Evolutionary conservation across 2,797 vertebrate species (phyloP).

Genomic region (Sebastes iracundus): DNA sequence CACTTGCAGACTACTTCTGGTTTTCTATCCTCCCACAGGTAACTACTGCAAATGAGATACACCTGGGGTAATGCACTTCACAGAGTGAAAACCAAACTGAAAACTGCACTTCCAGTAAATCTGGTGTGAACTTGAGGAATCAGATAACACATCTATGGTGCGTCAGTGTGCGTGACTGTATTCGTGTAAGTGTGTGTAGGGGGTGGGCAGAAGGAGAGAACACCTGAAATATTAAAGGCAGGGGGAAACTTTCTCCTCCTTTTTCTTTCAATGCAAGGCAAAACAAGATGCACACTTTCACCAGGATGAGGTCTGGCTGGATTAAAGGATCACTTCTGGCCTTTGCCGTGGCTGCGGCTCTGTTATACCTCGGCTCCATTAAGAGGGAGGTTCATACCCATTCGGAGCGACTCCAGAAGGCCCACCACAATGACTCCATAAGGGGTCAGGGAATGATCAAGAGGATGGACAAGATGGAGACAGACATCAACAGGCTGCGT

Average conservation of each 20-base stretch:
- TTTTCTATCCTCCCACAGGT: background rate
- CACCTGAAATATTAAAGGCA: slow-evolving; percentile 15
- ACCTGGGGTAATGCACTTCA: slow-evolving; percentile 6
- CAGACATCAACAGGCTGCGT: slow-evolving; percentile 60
- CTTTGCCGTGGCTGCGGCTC: background rate
- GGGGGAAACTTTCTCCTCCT: background rate
- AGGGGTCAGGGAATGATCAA: slow-evolving; percentile 39
- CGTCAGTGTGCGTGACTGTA: fast-evolving
- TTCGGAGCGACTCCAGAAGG: slow-evolving; percentile 36
- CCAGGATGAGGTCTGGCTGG: slow-evolving; percentile 55
- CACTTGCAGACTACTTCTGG: background rate
- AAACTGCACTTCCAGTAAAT: background rate
- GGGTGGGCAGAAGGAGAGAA: background rate
- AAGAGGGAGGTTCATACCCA: slow-evolving; percentile 48
- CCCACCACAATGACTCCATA: slow-evolving; percentile 55
- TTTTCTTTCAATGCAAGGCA: background rate
- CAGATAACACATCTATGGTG: background rate
- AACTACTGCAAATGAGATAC: background rate
- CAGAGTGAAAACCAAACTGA: background rate
- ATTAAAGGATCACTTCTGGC: slow-evolving; percentile 14
- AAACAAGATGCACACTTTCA: background rate
- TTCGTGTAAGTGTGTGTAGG: background rate
- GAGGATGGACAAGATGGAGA: slow-evolving; percentile 71
- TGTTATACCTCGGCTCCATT: slow-evolving; percentile 59
- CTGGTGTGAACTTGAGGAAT: background rate